Conservation (phyloP, 2,888 invertebrate genomes). For the Colletes collaris region DNA sequence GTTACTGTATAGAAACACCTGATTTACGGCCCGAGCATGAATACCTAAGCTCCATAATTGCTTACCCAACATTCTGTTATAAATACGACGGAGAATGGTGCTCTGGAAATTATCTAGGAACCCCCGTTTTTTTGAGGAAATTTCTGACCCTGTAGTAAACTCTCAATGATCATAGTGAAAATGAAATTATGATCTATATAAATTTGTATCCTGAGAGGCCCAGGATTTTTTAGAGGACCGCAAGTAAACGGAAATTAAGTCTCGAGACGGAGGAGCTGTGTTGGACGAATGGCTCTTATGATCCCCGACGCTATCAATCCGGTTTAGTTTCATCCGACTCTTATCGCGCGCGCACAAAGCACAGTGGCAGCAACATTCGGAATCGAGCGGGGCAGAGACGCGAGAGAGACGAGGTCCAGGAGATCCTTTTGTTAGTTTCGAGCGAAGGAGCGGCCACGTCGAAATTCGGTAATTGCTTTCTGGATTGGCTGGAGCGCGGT, state of each 20-base stretch:
- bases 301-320: conserved; percentile 37
- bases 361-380: conserved; percentile 45
- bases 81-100: not conserved
- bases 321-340: conserved; percentile 56
- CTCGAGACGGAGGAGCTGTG: not conserved
- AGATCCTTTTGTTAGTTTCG: conserved; percentile 67
- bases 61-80: conserved; percentile 1
- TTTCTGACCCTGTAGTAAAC: too few relatives aligned
- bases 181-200: too few relatives aligned
- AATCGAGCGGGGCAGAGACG: conserved; percentile 43
- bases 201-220: not conserved
- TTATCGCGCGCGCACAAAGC: conserved; percentile 64
- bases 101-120: not conserved
- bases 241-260: not conserved
- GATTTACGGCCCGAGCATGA: conserved; percentile 18
- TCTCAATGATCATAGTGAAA: too few relatives aligned
- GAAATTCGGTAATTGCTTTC: conserved; percentile 79
- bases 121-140: not conserved
- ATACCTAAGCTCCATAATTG: conserved; percentile 6
- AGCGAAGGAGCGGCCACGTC: conserved; percentile 61
- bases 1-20: conserved; percentile 15
- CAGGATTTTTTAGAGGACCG: not conserved
- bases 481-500: conserved; percentile 72
- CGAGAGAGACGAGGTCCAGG: conserved; percentile 47
- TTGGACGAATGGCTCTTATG: conserved; percentile 23